phyloP scores from a whole-genome alignment of 2,797 vertebrate genomes.

The Brotula barbata region DNA sequence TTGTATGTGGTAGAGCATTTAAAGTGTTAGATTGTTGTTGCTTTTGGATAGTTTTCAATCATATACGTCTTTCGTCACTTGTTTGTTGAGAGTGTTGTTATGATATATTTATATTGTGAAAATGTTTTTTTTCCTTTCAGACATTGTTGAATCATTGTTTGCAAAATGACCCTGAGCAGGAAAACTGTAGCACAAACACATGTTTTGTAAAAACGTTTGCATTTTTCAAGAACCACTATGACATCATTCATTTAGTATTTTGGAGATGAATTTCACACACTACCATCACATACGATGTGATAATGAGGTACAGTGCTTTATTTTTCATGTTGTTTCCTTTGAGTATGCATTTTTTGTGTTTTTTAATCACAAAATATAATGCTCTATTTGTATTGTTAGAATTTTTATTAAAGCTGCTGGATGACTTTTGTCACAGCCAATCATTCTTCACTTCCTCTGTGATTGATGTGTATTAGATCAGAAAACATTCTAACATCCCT shows the following conservation, averaged over 20 bases:
- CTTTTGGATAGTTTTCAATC: conserved; percentile 19
- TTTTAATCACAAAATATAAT: conserved; percentile 29
- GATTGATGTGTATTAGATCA: background rate
- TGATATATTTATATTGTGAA: conserved; percentile 61
- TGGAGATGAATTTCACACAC: conserved; percentile 14
- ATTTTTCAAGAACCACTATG: conserved; percentile 19
- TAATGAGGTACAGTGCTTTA: conserved; percentile 32
- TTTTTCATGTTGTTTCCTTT: conserved; percentile 25
- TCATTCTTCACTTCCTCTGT: background rate
- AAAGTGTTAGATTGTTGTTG: conserved; percentile 30
- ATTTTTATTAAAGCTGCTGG: conserved; percentile 62
- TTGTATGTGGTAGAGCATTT: conserved; percentile 15
- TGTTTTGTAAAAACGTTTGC: conserved; percentile 15
- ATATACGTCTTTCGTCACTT: conserved; percentile 5
- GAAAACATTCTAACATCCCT: background rate
- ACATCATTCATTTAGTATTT: conserved; percentile 15
- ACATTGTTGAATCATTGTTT: background rate
- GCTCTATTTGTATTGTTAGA: conserved; percentile 57
- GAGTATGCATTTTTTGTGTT: conserved; percentile 26
- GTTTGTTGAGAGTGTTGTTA: conserved; percentile 25
- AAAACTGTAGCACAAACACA: conserved; percentile 53
- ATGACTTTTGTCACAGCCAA: conserved; percentile 33
- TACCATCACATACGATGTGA: background rate
- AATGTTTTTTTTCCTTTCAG: conserved; percentile 34
- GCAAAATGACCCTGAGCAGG: conserved; percentile 31